phyloP scores from a whole-genome alignment of 2,113 vertebrate genomes.

The Cyanistes caeruleus region DNA sequence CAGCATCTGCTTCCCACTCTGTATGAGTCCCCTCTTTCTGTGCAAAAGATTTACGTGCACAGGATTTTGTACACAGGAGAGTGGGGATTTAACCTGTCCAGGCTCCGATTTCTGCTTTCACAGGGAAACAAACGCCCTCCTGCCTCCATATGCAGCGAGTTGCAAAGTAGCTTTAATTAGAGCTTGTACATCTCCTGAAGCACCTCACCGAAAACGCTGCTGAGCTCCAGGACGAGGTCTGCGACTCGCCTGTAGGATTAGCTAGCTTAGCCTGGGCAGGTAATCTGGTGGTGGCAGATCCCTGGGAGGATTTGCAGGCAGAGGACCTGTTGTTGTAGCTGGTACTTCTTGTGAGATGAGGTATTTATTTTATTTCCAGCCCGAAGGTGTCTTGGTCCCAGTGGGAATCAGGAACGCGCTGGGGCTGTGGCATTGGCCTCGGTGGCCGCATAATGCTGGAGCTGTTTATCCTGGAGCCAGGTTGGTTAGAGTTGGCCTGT shows the following conservation, averaged over 20 bases:
- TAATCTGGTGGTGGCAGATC: constrained; percentile 48
- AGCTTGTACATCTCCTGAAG: neutral
- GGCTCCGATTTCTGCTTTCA: neutral
- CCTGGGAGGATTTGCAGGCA: constrained; percentile 19
- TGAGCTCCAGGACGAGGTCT: neutral
- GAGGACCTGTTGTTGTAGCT: constrained; percentile 1
- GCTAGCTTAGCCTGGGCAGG: constrained; percentile 1
- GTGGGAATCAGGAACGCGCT: neutral
- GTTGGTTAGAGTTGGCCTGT: neutral
- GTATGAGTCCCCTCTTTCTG: neutral
- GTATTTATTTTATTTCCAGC: neutral
- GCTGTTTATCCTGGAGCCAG: neutral
- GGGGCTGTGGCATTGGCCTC: neutral
- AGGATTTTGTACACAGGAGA: neutral
- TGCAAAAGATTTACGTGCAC: rapidly evolving
- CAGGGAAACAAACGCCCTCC: neutral
- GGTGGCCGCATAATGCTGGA: neutral
- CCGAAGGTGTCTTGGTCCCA: rapidly evolving
- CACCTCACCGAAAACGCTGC: neutral
- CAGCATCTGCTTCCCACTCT: neutral
- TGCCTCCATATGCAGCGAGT: neutral
- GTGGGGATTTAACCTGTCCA: neutral
- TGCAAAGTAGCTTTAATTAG: constrained; percentile 11
- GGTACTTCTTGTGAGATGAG: neutral
- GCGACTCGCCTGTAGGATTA: neutral